Conservation (phyloP, 1,140 invertebrate species). For the Microplitis mediator region DNA sequence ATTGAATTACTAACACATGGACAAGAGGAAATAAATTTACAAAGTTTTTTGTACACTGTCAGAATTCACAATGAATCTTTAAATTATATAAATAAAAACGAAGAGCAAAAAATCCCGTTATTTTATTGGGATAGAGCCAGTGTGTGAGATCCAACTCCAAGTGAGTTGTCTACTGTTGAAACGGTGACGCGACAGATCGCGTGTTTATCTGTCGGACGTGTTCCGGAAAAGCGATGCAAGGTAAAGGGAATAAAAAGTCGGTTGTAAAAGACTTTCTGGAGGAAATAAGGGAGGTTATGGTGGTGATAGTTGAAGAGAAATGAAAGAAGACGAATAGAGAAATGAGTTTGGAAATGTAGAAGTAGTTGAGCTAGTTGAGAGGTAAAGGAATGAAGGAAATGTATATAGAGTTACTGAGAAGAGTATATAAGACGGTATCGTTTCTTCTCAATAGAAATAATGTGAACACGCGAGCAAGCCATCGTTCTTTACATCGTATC, state of each 20-base stretch:
- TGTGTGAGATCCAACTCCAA: background rate
- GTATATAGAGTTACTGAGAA: background rate
- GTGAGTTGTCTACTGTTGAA: slow-evolving; percentile 15
- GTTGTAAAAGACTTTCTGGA: too few relatives aligned
- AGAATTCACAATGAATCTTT: too few relatives aligned
- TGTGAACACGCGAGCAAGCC: slow-evolving; percentile 2
- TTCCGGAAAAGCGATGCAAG: slow-evolving; percentile 22
- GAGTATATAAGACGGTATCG: background rate
- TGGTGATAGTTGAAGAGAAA: too few relatives aligned
- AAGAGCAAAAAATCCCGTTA: too few relatives aligned
- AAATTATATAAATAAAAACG: too few relatives aligned
- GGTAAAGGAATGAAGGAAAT: background rate
- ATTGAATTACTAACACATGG: too few relatives aligned
- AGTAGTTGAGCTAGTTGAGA: background rate
- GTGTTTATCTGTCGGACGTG: slow-evolving; percentile 19
- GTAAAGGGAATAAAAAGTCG: background rate
- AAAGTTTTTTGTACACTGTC: too few relatives aligned
- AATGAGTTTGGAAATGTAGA: background rate
- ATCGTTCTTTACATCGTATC: too few relatives aligned
- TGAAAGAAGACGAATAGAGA: too few relatives aligned
- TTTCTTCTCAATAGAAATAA: slow-evolving; percentile 1
- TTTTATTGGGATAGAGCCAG: too few relatives aligned
- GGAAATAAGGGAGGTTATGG: too few relatives aligned
- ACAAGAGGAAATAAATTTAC: too few relatives aligned
- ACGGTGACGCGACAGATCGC: slow-evolving; percentile 13